phyloP scores from a whole-genome alignment of 2,797 vertebrate species.

The Pogonophryne albipinna region DNA sequence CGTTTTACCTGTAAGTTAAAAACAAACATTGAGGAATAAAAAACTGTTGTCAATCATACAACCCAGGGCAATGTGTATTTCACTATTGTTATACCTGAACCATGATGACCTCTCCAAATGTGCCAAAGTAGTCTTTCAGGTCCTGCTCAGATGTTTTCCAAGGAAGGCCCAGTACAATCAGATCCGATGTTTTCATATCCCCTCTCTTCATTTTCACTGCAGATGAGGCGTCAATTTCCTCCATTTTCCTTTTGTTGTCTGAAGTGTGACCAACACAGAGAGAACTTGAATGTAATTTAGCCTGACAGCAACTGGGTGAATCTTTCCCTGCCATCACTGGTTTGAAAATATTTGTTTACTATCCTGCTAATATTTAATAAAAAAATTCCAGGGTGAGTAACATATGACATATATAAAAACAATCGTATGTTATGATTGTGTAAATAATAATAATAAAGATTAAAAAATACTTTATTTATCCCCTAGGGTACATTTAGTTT shows the following conservation, averaged over 20 bases:
- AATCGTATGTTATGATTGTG: neutral
- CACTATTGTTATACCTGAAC: conserved; percentile 90
- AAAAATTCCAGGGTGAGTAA: no score
- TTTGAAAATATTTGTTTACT: neutral
- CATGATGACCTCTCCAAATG: conserved; percentile 99
- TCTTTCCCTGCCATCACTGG: neutral
- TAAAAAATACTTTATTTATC: no score
- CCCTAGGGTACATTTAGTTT: no score
- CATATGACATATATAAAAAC: no score
- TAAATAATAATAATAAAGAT: neutral
- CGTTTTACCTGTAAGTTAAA: conserved; percentile 91
- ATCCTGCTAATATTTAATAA: no score
- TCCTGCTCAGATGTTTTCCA: conserved; percentile 99
- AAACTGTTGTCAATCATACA: neutral
- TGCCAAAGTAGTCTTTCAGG: conserved; percentile 97
- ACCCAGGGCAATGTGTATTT: neutral
- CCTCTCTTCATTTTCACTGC: conserved; percentile 98
- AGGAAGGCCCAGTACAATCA: conserved; percentile 96
- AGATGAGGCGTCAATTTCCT: conserved; percentile 96
- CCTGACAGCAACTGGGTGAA: no score
- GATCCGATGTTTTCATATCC: conserved; percentile 97
- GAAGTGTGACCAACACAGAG: conserved; percentile 12
- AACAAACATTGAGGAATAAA: neutral
- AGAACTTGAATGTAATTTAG: neutral
- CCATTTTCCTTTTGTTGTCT: conserved; percentile 99